Base-by-base conservation (phyloP, 2,888 invertebrate genomes). In the Electrophaes corylata region DNA sequence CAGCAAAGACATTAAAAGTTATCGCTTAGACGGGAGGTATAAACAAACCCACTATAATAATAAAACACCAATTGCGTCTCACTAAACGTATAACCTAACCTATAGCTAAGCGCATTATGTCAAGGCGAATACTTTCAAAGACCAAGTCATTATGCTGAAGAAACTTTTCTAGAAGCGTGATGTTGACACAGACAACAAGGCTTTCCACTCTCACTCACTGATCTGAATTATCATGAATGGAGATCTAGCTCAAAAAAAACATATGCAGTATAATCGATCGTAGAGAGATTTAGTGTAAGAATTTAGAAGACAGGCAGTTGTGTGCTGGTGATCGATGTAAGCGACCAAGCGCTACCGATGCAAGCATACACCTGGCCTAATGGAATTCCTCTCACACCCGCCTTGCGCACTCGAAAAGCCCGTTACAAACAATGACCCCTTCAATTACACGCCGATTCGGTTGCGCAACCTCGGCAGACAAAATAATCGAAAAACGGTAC, bases 381-480 rank as follows among this genome's bases (percentile, higher is more conserved):
- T 86, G 76, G 80, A 81, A 87, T 88, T 85, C 87, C 83, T 85
- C 82, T 86, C 87, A 84, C 76, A 75, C 70, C 67, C 70, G 70
- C 65, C 73, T 18, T 41, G 71, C 76, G 59, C 66, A 76, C 76
- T 71, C 71, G 69, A 64, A 66, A 64, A 78, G 76, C 75, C 86
- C 85, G 87, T 87, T 86, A 86, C 81, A 85, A 80, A 84, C 84
- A 83, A 83, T 85, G 87, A 86, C 81, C 85, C 81, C 85, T 75
- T 71, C 78, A 78, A 81, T 83, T 77, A 80, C 76, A 76, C 68
- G 67, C 71, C 68, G 72, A 83, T 79, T 77, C 76, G 62, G 77
- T 84, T 84, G 76, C 78, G 70, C 79, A 84, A 82, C 73, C 62
- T 66, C 60, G 66, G 8, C 66, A 73, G 70, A 74, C 69, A 70